Evolutionary conservation across 2,797 vertebrate species (phyloP), one percentile per base, ranked within the genome.

Genomic region (Tenualosa ilisha): DNA sequence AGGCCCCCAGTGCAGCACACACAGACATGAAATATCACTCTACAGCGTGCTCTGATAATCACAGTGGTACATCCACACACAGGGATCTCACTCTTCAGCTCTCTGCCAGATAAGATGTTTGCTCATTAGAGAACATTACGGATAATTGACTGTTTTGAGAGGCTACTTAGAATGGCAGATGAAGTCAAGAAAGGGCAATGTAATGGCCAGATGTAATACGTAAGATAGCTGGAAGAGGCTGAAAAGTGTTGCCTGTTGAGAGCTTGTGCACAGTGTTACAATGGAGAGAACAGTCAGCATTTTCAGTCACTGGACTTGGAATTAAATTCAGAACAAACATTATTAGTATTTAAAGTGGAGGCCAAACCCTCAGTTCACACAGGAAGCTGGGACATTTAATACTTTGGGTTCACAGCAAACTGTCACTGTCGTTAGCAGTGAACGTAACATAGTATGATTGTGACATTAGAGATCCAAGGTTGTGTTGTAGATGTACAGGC

Each of bases 341-440:
- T 79, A 15, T 43, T 79, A 79, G 72, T 79, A 79, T 79, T 79
- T 22, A 43, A 20, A 79, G 37, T 79, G 43, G 72, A 79, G 40
- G 26, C 72, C 37, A 46, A 79, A 17, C 37, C 17, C 15, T 31
- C 13, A 15, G 15, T 79, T 37, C 6, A 79, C 40, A 46, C 37
- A 79, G 72, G 72, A 79, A 43, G 37, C 72, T 79, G 17, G 17
- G 37, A 79, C 40, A 79, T 22, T 22, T 15, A 20, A 75, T 40
- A 75, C 31, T 43, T 46, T 5, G 43, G 17, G 37, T 9, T 79
- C 46, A 79, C 72, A 46, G 17, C 6, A 6, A 79, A 43, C 72
- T 79, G 72, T 46, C 72, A 79, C 37, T 43, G 40, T 9, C 17
- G 37, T 79, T 79, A 43, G 15, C 0, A 7, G 40, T 46, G 72